Percentiles rank a stretch among this genome's conserved stretches.
phyloP scores from a whole-genome alignment of 64 coral and sea anemone species.

The Anthopleura sola region DNA sequence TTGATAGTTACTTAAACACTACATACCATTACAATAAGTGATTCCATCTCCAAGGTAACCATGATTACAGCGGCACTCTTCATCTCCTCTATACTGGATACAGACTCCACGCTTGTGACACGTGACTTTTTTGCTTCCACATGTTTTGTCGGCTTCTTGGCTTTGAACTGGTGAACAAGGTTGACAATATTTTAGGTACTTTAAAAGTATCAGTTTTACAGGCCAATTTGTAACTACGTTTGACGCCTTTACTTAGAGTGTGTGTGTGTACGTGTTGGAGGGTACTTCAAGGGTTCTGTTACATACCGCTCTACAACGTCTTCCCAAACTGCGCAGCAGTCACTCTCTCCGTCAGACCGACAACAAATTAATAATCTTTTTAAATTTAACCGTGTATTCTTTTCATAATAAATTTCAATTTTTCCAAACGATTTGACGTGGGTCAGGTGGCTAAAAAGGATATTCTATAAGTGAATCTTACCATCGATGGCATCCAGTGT shows the following conservation, averaged over 20 bases:
- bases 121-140: conserved; percentile 42
- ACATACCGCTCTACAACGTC: too few species aligned
- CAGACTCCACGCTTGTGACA: conserved; percentile 63
- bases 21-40: conserved; percentile 50
- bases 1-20: neutral
- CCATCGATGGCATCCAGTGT: neutral
- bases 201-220: neutral
- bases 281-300: too few species aligned
- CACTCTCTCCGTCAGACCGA: too few species aligned
- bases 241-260: too few species aligned
- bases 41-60: conserved; percentile 77
- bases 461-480: neutral
- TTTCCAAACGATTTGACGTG: too few species aligned
- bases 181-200: neutral
- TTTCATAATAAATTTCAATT: too few species aligned
- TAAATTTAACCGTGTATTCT: too few species aligned
- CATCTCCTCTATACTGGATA: conserved; percentile 22
- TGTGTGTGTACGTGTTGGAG: too few species aligned
- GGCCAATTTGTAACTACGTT: too few species aligned
- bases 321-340: too few species aligned
- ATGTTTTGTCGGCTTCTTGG: conserved; percentile 26
- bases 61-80: conserved; percentile 61
- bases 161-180: conserved; percentile 14
- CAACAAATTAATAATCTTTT: too few species aligned
- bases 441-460: neutral